phyloP scores from a whole-genome alignment of 2,797 vertebrate species.

The Oryzias sinensis region DNA sequence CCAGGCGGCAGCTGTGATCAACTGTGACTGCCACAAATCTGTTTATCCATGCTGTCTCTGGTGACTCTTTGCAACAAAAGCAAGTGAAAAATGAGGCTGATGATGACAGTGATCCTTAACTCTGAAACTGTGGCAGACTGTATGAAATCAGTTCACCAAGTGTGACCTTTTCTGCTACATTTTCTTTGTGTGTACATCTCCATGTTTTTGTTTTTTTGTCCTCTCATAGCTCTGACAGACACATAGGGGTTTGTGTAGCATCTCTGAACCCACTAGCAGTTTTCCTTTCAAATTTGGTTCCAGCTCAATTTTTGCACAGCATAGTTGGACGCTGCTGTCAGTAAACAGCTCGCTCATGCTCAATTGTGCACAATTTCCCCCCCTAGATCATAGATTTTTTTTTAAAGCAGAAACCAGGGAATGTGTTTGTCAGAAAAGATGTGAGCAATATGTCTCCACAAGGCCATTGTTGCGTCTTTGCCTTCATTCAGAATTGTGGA shows the following conservation, averaged over 20 bases:
- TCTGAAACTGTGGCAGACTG: too few species aligned
- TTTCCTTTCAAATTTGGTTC: slow-evolving; percentile 35
- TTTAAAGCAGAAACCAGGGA: slow-evolving; percentile 28
- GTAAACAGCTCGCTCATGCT: slow-evolving; percentile 19
- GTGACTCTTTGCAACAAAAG: too few species aligned
- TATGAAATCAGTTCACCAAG: too few species aligned
- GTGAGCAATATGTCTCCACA: neutral
- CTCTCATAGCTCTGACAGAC: too few species aligned
- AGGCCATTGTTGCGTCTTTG: neutral
- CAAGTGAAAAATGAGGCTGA: neutral
- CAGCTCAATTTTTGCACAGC: slow-evolving; percentile 34
- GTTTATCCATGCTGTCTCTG: too few species aligned
- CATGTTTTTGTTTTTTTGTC: too few species aligned
- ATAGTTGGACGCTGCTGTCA: slow-evolving; percentile 22
- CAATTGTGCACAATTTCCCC: slow-evolving; percentile 17
- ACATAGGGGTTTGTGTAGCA: too few species aligned
- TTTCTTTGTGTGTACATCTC: too few species aligned
- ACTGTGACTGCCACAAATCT: too few species aligned
- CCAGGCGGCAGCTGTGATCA: too few species aligned
- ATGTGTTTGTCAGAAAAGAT: slow-evolving; percentile 15
- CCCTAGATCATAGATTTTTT: slow-evolving; percentile 23
- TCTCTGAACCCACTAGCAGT: neutral
- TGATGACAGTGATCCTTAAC: neutral
- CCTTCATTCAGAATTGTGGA: slow-evolving; percentile 3
- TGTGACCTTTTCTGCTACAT: too few species aligned